Evolutionary conservation across 1,140 invertebrate genomes (phyloP), one percentile per base, ranked within the genome.

Genomic region (Lepidotrigona ventralis): DNA sequence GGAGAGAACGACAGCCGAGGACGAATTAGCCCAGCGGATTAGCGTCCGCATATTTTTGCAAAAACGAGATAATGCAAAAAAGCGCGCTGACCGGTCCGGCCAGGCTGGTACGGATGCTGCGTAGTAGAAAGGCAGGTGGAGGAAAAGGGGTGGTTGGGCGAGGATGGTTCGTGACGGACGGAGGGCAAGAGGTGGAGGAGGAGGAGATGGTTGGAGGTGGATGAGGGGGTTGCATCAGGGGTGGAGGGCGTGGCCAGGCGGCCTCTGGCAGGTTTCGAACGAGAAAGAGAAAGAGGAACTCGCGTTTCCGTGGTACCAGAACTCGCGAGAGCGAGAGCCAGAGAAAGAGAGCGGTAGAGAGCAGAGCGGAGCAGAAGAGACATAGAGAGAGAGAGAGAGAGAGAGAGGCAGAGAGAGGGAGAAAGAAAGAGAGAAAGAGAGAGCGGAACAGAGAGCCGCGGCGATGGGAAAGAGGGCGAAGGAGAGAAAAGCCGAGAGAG

Each of bases 31-130:
- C 87, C 88, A 71, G 60, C 89, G 88, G 91, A 93, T 94, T 93
- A 93, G 89, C 91, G 88, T 92, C 89, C 89, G 87, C 92, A 91
- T 91, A 90, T 93, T 94, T 93, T 93, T 90, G 90, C 90, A 86
- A 91, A 92, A 93, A 93, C 92, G 92, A 93, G 91, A 92, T 93
- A 93, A 93, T 91, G 92, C 90, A 92, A 94, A 94, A 94, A 93
- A 86, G 86, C 84, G 88, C 79, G 79, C 81, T 85, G 71, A 77
- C 84, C 80, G 81, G 88, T 79, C 88, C 81, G 85, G 84, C 74
- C 81, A 70, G 66, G 79, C 81, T 84, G 85, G 84, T 86, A 83
- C 87, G 85, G 86, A 84, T 86, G 90, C 81, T 87, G 87, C 86
- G 87, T 86, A 84, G 81, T 85, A 84, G 87, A 90, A 83, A 90